Percentiles rank a stretch among this genome's conserved stretches.
These are phyloP conservation scores for Candidula unifasciata DNA, from an alignment of 2,888 invertebrate species.

Conservation along the genomic window DNA sequence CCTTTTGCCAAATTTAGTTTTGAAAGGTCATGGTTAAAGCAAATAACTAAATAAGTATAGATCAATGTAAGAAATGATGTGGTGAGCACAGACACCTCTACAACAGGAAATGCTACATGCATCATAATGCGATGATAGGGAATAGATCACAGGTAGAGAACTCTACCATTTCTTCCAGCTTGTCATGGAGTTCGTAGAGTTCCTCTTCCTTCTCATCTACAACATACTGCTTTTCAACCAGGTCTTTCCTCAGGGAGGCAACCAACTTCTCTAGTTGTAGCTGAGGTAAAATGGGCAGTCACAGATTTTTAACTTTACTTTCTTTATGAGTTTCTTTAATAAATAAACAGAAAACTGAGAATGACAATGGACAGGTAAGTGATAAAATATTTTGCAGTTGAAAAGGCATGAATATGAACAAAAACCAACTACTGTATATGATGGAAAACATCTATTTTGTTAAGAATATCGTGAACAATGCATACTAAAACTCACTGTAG, in stretches of 20 bases:
- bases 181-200: slow-evolving; percentile 70
- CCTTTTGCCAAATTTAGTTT: neutral
- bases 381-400: too few species aligned
- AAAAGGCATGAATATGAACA: too few species aligned
- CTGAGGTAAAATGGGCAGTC: slow-evolving; percentile 55
- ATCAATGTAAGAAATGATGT: neutral
- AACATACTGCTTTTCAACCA: slow-evolving; percentile 71
- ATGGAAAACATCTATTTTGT: too few species aligned
- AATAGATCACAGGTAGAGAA: slow-evolving; percentile 34
- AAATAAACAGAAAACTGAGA: neutral
- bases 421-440: too few species aligned
- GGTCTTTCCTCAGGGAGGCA: slow-evolving; percentile 64
- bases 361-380: neutral
- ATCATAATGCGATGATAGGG: slow-evolving; percentile 18
- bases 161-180: slow-evolving; percentile 64
- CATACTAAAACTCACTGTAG: too few species aligned
- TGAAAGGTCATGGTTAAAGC: neutral
- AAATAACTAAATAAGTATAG: neutral
- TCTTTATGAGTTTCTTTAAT: neutral
- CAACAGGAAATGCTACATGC: slow-evolving; percentile 6
- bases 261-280: slow-evolving; percentile 69
- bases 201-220: slow-evolving; percentile 76
- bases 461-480: too few species aligned
- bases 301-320: slow-evolving; percentile 10
- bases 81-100: neutral